These are phyloP conservation scores for Andrena camellia DNA, from an alignment of 2,888 invertebrate species.

Conservation along the genomic window DNA sequence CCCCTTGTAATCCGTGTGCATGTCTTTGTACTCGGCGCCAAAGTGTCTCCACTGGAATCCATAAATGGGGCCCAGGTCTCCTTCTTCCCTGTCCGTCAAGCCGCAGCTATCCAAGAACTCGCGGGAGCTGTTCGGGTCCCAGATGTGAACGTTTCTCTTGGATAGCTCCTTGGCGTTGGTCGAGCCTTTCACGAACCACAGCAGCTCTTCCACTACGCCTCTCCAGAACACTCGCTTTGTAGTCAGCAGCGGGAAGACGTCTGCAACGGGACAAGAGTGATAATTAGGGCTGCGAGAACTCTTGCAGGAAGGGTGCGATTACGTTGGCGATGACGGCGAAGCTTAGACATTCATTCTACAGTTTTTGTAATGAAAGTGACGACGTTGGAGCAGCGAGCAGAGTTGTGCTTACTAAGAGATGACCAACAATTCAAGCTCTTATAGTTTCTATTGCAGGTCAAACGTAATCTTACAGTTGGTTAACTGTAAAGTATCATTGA, in stretches of 20 bases:
- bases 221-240: slow-evolving; percentile 97
- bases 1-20: slow-evolving; percentile 92
- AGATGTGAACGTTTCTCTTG: slow-evolving; percentile 94
- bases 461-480: too few species aligned
- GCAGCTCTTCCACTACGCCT: slow-evolving; percentile 95
- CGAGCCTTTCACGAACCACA: slow-evolving; percentile 97
- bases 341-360: too few species aligned
- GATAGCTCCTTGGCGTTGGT: slow-evolving; percentile 94
- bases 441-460: too few species aligned
- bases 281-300: too few species aligned
- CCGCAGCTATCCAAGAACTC: slow-evolving; percentile 95
- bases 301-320: too few species aligned
- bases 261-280: slow-evolving; percentile 4
- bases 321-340: too few species aligned
- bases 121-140: slow-evolving; percentile 98
- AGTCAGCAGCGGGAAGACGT: slow-evolving; percentile 94
- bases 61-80: slow-evolving; percentile 98
- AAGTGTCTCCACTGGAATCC: slow-evolving; percentile 99
- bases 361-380: too few species aligned
- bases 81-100: slow-evolving; percentile 94
- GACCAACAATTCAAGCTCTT: too few species aligned
- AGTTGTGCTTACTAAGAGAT: too few species aligned
- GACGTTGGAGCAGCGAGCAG: too few species aligned
- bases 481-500: too few species aligned
- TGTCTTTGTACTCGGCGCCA: slow-evolving; percentile 95